phyloP scores from a whole-genome alignment of 2,113 vertebrate genomes.

The Macroglossus sobrinus region DNA sequence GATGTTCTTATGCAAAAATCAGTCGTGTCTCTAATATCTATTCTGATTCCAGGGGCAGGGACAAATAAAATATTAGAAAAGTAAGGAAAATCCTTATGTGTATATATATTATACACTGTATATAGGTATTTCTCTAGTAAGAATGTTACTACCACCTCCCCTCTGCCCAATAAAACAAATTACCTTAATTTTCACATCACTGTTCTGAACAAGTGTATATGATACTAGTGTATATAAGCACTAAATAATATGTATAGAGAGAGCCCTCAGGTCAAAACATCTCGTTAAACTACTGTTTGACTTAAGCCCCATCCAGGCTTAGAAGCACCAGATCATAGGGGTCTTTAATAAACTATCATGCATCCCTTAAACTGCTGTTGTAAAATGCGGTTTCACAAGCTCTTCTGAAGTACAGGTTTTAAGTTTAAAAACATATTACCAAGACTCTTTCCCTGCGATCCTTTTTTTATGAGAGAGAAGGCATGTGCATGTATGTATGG shows the following conservation, averaged over 20 bases:
- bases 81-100: not conserved
- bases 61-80: not conserved
- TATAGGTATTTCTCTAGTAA: not conserved
- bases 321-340: not conserved
- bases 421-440: not conserved
- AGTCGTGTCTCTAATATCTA: not conserved
- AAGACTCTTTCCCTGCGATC: not conserved
- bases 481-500: fast-evolving
- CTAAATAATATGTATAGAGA: not conserved
- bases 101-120: not conserved
- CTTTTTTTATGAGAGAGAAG: not conserved
- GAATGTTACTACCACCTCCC: not conserved
- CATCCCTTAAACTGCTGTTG: not conserved
- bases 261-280: not conserved
- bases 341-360: not conserved
- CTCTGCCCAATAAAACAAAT: not conserved
- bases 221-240: not conserved
- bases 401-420: not conserved
- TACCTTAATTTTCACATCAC: not conserved
- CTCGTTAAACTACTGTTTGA: not conserved
- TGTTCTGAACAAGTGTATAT: not conserved
- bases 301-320: not conserved
- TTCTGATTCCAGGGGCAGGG: not conserved
- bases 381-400: not conserved
- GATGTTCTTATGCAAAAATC: not conserved